Base-by-base conservation (phyloP, 1,140 invertebrate genomes). In the Monochamus saltuarius region DNA sequence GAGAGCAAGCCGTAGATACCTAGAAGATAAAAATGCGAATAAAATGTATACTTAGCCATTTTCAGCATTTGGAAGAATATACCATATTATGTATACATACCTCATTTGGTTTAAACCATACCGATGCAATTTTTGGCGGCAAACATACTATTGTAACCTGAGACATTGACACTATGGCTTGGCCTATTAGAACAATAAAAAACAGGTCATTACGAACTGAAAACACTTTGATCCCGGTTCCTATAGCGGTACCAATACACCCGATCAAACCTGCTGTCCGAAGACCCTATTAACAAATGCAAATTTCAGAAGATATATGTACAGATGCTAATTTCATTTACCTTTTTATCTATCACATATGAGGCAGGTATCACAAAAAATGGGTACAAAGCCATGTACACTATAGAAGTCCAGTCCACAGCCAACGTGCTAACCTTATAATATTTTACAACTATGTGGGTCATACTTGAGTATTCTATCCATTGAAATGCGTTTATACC, bases 181-280 rank as follows among this genome's bases (percentile, higher is more conserved):
- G 89, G 16, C 85, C 87, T 13, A 83, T 67, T 69, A 90, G 83
- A 38, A 83, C 83, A 2, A 89, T 67, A 59, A 77, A 80, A 75
- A 89, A 91, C 10, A 79, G 74, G 61, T 85, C 79, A n/a, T 80
- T 82, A 7, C 73, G 57, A 1, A 85, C 77, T 34, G 85, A 84
- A 38, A 81, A 77, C 67, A 86, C 78, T 80, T 93, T 93, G 42
- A 94, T 80, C 84, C 86, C 89, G 1, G 88, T 84, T 8, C 89
- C 90, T 1, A 86, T 52, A 34, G 82, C 82, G 13, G 70, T 72
- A 35, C 72, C 73, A 3, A 79, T 14, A 11, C 67, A 61, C 9
- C 74, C 73, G 13, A 77, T 74, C 4, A 79, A 8, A 11, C 77
- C 74, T 4, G 73, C 67, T 4, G 62, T 69, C 64, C 78, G 50